These are phyloP conservation scores for Sebastes elongatus DNA, from an alignment of 2,797 vertebrate species.

Conservation along the genomic window DNA sequence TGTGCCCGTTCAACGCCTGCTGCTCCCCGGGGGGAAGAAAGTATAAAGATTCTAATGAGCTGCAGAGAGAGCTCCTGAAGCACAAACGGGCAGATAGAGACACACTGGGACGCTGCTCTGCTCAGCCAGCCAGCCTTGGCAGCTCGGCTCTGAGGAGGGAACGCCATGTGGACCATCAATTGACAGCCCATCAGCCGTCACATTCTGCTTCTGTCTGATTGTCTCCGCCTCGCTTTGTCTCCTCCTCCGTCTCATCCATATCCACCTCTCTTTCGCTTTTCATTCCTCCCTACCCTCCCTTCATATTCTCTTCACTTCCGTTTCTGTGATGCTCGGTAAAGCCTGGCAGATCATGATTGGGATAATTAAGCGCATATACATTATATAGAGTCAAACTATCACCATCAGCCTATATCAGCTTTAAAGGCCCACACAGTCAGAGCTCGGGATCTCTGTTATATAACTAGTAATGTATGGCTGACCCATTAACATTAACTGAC, in stretches of 20 bases:
- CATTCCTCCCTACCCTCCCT: neutral
- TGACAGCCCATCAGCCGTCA: slow-evolving; percentile 61
- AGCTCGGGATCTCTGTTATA: neutral
- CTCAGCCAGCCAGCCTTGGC: slow-evolving; percentile 33
- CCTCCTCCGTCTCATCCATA: neutral
- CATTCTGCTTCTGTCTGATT: slow-evolving; percentile 11
- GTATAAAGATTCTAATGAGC: slow-evolving; percentile 72
- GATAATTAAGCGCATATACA: neutral
- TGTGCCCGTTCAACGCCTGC: slow-evolving; percentile 39
- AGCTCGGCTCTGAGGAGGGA: slow-evolving; percentile 39
- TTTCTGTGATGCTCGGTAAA: neutral
- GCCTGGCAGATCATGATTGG: neutral
- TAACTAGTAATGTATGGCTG: neutral
- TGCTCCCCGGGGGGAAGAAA: slow-evolving; percentile 48
- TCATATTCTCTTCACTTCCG: neutral
- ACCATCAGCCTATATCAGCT: neutral
- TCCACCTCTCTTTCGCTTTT: neutral
- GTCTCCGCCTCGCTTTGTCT: slow-evolving; percentile 17
- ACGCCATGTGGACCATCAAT: slow-evolving; percentile 47
- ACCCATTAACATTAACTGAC: neutral
- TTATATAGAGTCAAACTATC: neutral
- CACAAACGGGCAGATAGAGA: slow-evolving; percentile 46
- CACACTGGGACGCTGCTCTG: slow-evolving; percentile 31
- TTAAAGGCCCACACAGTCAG: neutral
- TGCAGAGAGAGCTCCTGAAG: slow-evolving; percentile 54